Percentiles rank a stretch among this genome's conserved stretches.
Evolutionary conservation across 2,797 vertebrate species (phyloP).

Genomic region (Malurus leucopterus): DNA sequence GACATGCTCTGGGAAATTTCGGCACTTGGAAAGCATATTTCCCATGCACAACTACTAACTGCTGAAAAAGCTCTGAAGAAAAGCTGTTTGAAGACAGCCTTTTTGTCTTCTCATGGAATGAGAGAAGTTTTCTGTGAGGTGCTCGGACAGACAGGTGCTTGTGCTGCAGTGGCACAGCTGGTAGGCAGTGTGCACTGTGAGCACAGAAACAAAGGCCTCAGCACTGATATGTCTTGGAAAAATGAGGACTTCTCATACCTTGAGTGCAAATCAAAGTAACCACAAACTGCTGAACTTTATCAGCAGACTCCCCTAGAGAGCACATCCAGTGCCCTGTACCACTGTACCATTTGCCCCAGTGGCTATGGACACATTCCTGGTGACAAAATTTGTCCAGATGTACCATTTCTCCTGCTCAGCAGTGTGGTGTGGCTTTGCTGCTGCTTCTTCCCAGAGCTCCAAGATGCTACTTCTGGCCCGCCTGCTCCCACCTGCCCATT

Average conservation of each 20-base stretch:
- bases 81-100: neutral
- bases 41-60: fast-evolving
- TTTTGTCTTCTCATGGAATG: neutral
- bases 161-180: neutral
- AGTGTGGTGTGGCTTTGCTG: too few relatives aligned
- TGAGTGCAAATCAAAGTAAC: neutral
- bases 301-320: too few relatives aligned
- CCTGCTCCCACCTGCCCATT: too few relatives aligned
- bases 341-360: too few relatives aligned
- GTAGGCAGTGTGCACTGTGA: fast-evolving
- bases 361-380: too few relatives aligned
- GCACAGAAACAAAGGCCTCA: neutral
- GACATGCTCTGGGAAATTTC: neutral
- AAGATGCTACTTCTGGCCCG: too few relatives aligned
- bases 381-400: too few relatives aligned
- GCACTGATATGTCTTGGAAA: neutral
- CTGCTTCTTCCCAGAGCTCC: too few relatives aligned
- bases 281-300: neutral
- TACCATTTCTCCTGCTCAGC: too few relatives aligned
- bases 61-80: neutral
- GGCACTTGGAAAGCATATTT: neutral
- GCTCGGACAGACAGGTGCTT: neutral
- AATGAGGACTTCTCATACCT: neutral
- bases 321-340: too few relatives aligned
- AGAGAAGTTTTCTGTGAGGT: neutral